Conservation (phyloP, 1,140 invertebrate species). For the Plodia interpunctella region DNA sequence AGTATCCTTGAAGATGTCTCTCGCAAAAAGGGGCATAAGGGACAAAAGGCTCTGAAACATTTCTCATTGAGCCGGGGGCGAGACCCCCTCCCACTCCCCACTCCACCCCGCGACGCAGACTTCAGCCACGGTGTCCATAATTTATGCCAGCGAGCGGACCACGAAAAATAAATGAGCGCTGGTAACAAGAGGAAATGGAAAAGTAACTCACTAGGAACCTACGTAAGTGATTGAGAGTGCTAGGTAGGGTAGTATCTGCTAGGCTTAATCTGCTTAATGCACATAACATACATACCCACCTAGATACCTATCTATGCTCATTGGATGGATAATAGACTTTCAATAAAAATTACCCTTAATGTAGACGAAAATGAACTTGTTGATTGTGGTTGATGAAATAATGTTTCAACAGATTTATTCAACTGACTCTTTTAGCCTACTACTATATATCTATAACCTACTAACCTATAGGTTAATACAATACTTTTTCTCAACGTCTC, state of each 20-base stretch:
- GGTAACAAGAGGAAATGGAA: constrained; percentile 50
- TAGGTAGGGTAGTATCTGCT: background rate
- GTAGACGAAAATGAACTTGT: too few species aligned
- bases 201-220: constrained; percentile 23
- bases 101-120: constrained; percentile 31
- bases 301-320: too few species aligned
- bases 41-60: constrained; percentile 67
- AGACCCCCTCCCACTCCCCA: constrained; percentile 22
- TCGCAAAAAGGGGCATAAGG: constrained; percentile 62
- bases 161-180: constrained; percentile 66
- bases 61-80: constrained; percentile 56
- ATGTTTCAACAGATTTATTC: too few species aligned
- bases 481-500: too few species aligned
- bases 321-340: too few species aligned
- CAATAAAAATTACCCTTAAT: too few species aligned
- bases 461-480: too few species aligned
- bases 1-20: constrained; percentile 69
- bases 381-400: too few species aligned
- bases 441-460: too few species aligned
- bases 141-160: constrained; percentile 66
- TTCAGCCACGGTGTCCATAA: constrained; percentile 63
- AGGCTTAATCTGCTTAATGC: background rate
- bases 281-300: too few species aligned
- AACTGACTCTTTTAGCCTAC: too few species aligned
- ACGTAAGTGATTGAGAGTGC: background rate